Base-by-base conservation (phyloP, 2,888 invertebrate genomes). In the Ptychoptera albimana region DNA sequence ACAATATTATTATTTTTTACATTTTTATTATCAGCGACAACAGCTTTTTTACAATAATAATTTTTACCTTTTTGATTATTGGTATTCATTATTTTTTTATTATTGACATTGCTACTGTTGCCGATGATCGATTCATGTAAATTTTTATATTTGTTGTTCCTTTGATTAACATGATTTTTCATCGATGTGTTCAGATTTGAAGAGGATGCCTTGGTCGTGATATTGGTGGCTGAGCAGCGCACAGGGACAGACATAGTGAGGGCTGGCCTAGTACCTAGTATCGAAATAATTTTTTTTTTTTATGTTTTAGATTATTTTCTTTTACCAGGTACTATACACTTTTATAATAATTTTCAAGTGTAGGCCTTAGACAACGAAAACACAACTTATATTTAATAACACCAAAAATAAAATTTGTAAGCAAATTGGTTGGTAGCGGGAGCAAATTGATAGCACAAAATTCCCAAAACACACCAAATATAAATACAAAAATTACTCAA, bases 211-310 rank as follows among this genome's bases (percentile, higher is more conserved):
- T 54, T 52, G 60, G 61, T 57, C 61, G 58, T 57, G 57, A 57
- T 61, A 42, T 29, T 39, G 40, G 34, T 61, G 57, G 62, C 63
- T 63, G 64, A 63, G 61, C 61, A 63, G 62, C 63, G 62, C 61
- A 63, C 64, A 64, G 64, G 64, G 63, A 51, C 64, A 64, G 65
- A 65, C 65, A 65, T 65, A 61, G 60, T 64, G 63, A 64, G 64
- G 65, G 64, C 65, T 65, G 64, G 65, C 65, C 65, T 65, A 65
- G 65, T 64, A 65, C 64, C 65, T 65, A 53, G 31, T 34, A 34
- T 29, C 39, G 8, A 12, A 39, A n/a, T n/a, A 13, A 13, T 39
- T 14, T 29, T 12, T 29, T 30, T 30, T 29, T 39, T 11, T 11
- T 39, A 6, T 16, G 2, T 30, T 30, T n/a, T 8, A 8, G 6